Percentiles rank a stretch among this genome's conserved stretches.
Conservation (phyloP, 2,113 vertebrate species). For the Phycodurus eques region DNA sequence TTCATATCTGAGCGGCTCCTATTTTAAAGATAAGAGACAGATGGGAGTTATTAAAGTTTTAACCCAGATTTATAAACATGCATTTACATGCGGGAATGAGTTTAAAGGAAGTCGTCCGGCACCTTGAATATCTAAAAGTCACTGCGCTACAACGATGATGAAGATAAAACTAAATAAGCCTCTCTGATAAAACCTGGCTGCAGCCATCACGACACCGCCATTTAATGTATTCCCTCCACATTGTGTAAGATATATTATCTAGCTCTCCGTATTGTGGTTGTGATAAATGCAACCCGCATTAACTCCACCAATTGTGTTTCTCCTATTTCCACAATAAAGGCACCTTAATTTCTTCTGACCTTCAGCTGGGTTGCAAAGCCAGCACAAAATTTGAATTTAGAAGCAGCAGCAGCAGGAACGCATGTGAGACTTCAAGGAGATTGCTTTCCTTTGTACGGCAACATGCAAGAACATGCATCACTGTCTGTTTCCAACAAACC, state of each 20-base stretch:
- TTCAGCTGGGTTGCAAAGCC: conserved; percentile 76
- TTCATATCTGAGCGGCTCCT: conserved; percentile 42
- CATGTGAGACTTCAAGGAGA: conserved; percentile 63
- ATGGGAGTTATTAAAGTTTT: conserved; percentile 53
- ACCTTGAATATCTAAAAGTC: conserved; percentile 59
- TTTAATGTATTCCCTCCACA: conserved; percentile 56
- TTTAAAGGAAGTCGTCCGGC: conserved; percentile 49
- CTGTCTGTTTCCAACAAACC: conserved; percentile 73
- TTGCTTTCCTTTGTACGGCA: conserved; percentile 75
- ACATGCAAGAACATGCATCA: conserved; percentile 75
- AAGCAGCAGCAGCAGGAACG: conserved; percentile 60
- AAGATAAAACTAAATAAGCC: conserved; percentile 58
- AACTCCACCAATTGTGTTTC: conserved; percentile 63
- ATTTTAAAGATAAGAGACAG: conserved; percentile 47
- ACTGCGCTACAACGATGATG: conserved; percentile 27
- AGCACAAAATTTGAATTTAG: conserved; percentile 82
- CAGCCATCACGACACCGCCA: conserved; percentile 52
- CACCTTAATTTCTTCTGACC: conserved; percentile 71
- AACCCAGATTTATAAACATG: conserved; percentile 27
- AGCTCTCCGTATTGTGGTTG: conserved; percentile 62
- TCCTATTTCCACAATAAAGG: conserved; percentile 70
- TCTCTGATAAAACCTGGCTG: conserved; percentile 43
- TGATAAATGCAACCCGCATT: conserved; percentile 72
- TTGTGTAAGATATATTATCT: conserved; percentile 65
- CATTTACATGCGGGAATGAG: conserved; percentile 43